Evolutionary conservation across 2,113 vertebrate genomes (phyloP), one percentile per base, ranked within the genome.

Genomic region (Saccopteryx leptura): DNA sequence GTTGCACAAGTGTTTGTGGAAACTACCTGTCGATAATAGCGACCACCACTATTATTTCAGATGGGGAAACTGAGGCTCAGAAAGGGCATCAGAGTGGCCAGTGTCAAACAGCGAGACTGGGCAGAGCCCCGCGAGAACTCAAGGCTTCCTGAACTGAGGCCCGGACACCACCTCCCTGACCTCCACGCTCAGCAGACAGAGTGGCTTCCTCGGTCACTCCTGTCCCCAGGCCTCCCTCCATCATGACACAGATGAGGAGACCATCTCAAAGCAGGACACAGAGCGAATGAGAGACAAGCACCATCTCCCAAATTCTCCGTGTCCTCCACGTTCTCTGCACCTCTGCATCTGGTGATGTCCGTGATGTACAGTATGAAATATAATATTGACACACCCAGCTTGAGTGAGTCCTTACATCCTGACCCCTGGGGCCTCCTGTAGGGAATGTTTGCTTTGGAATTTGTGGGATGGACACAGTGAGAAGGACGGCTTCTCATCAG

Each of bases 401-500:
- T 54, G 71, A 69, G 48, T 18, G 80, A 90, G 28, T 79, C 26
- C 61, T 31, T 63, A 2, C 39, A 11, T 33, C 68, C 39, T 78
- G 88, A 33, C 50, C 7, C 52, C 81, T 1, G 5, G 46, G 48
- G 18, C 61, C 21, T 81, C 74, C 24, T 7, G 1, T 5, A 28
- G 13, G 31, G 48, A n/a, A 60, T 65, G 54, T 96, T 96, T 96
- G 48, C 72, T 88, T 48, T 82, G 90, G 78, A 93, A 24, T 52
- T 39, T 17, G 4, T 5, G 54, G 33, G 76, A 91, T 31, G 71
- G 86, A 76, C 0, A 1, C 66, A 61, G 15, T 33, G 9, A 80
- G 5, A 61, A 23, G 0, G 23, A 89, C 48, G 56, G 50, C 26
- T 81, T 94, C 48, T 56, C 72, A 5, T 4, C 72, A 48, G 21